phyloP scores from a whole-genome alignment of 2,888 invertebrate species.

The Clivina fossor region DNA sequence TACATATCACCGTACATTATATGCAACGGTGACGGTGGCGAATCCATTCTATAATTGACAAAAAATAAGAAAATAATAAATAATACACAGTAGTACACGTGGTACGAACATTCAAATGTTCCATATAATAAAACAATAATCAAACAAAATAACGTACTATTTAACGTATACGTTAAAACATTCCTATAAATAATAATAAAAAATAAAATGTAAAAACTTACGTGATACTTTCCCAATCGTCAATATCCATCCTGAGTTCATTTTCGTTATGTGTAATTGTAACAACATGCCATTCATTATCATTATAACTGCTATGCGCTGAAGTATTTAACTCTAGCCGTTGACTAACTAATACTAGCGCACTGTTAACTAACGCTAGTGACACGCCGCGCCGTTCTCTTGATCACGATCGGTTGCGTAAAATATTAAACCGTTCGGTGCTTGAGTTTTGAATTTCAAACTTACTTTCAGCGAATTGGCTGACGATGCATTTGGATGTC shows the following conservation, averaged over 20 bases:
- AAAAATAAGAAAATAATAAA: too few species aligned
- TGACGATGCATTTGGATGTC: conserved; percentile 60
- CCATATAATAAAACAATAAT: too few species aligned
- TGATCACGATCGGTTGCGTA: conserved; percentile 74
- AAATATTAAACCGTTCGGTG: conserved; percentile 79
- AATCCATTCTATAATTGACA: conserved; percentile 1
- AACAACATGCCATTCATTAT: conserved; percentile 94
- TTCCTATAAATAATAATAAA: too few species aligned
- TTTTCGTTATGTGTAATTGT: conserved; percentile 75
- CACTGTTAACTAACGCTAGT: conserved; percentile 61
- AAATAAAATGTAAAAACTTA: too few species aligned
- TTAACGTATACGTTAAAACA: too few species aligned
- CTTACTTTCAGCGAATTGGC: conserved; percentile 72
- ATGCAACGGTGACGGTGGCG: conserved; percentile 7
- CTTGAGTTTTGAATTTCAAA: conserved; percentile 83
- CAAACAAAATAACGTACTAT: too few species aligned
- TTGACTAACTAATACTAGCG: conserved; percentile 68
- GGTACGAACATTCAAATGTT: too few species aligned
- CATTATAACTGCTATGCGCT: conserved; percentile 69
- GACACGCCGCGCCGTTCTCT: conserved; percentile 65
- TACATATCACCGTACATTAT: conserved; percentile 73
- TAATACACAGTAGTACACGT: too few species aligned
- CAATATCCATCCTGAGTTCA: conserved; percentile 75
- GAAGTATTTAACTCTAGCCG: conserved; percentile 64
- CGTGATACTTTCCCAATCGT: conserved; percentile 71